Evolutionary conservation across 2,888 invertebrate species (phyloP), one percentile per base, ranked within the genome.

Genomic region (Andrena fulva): DNA sequence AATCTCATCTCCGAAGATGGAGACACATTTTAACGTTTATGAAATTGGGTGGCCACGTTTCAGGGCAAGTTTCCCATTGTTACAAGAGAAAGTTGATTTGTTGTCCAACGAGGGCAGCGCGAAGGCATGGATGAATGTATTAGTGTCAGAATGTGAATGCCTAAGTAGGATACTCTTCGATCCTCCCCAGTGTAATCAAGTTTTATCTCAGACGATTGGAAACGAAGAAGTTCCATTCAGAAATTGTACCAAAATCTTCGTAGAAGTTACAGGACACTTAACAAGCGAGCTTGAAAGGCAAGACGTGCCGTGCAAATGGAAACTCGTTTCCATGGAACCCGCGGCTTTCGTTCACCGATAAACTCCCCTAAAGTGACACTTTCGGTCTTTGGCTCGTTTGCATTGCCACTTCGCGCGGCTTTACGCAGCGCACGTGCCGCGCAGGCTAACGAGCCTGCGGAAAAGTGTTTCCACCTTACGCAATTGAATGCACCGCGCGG

Each of bases 11-110:
- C 1, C 42, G 24, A 2, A 63, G n/a, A 20, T n/a, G 8, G n/a
- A 35, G 33, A n/a, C 20, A 24, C 10, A 56, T 35, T 54, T 56
- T 35, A 24, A 63, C 35, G 8, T 56, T 29, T 48, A 27, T 35
- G 24, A 56, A 31, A 79, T 54, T 6, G 33, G 24, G 20, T 68
- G 24, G 16, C 29, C 8, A 52, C 42, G 52, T 72, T 60, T 24
- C 48, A 64, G 52, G 54, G 27, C 27, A 33, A 72, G 50, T 42
- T 67, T 63, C 20, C 54, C 62, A 71, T 68, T 80, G 82, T 80
- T 75, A n/a, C 33, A 20, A 33, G 78, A 35, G 78, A 80, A 78
- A 80, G 80, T 81, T 48, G 52, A 59, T 74, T 60, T 60, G 31
- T 42, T 20, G 24, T 24, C 33, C 60, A 78, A 78, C 27, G 71